Base-by-base conservation (phyloP, 2,888 invertebrate species). In the Steinernema hermaphroditum region DNA sequence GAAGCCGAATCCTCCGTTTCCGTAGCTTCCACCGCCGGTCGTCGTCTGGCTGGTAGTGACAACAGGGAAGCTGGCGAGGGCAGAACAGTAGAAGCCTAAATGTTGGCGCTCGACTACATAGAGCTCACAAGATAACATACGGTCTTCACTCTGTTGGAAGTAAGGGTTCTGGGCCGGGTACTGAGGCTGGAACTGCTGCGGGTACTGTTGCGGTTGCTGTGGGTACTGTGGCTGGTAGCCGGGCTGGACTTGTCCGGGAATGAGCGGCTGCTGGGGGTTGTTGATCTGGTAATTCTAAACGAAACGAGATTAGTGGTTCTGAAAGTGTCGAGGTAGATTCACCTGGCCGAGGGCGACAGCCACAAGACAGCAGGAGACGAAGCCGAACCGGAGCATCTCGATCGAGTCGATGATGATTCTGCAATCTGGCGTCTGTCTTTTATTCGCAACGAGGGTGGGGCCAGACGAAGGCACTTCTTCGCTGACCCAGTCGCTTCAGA, bases 81-180 rank as follows among this genome's bases (percentile, higher is more conserved):
- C 78, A 19, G 80, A 81, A 72, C 79, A 79, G 70, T 79, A 79
- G 71, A 81, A 74, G 50, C 72, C 79, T 79, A 34, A 54, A 80
- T 1, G n/a, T n/a, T n/a, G n/a, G n/a, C n/a, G n/a, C n/a, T 4
- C 1, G 22, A 50, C 2, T 22, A 12, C 12, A 50, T 12, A 50
- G 2, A 22, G 12, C 19, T 50, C 22, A n/a, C 1, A 12, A 32
- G 2, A 32, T 8, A 29, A 62, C 50, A 27, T 62, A 62, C 62
- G 14, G 62, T 62, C 29, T n/a, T n/a, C n/a, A n/a, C n/a, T n/a
- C n/a, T n/a, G n/a, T n/a, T n/a, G 9, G 41, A 41, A 8, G 41
- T 41, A 9, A 14, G 41, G 41, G 41, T 9, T 41, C 41, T 41
- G 41, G 41, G 41, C 14, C 41, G 54, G 22, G 27, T 24, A 14